Conservation (phyloP, 1,140 invertebrate genomes). For the Caligus rogercresseyi region DNA sequence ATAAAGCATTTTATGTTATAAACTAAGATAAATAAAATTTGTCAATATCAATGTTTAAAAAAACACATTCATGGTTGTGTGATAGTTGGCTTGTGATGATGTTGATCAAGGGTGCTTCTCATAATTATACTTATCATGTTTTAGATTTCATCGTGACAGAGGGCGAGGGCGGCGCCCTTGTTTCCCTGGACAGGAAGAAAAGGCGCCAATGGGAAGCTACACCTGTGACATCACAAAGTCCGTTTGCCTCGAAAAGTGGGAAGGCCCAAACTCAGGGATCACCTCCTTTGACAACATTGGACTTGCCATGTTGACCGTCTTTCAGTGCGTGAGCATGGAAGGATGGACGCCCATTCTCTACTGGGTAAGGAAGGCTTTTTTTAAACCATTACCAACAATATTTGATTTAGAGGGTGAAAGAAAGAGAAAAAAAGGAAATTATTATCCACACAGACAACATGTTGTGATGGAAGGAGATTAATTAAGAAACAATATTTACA, state of each 20-base stretch:
- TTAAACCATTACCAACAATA: neutral
- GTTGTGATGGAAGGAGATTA: no score
- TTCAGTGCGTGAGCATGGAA: constrained; percentile 46
- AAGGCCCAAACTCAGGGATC: constrained; percentile 42
- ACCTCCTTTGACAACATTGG: constrained; percentile 48
- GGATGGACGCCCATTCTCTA: constrained; percentile 43
- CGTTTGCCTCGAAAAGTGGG: constrained; percentile 30
- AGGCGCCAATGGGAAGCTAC: constrained; percentile 25
- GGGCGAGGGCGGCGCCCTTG: constrained; percentile 28
- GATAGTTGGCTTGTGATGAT: no score
- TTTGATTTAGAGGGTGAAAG: neutral
- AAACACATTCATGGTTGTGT: no score
- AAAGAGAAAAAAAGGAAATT: neutral
- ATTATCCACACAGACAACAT: no score
- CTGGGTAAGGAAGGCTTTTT: constrained; percentile 30
- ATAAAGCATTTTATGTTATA: no score
- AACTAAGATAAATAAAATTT: no score
- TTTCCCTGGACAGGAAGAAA: constrained; percentile 28
- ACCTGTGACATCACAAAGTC: constrained; percentile 24
- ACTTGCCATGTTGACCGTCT: constrained; percentile 45
- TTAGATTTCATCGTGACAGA: constrained; percentile 25
- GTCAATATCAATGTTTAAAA: no score
- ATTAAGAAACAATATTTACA: no score
- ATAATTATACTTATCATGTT: constrained; percentile 3
- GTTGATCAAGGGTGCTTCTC: no score